Base-by-base conservation (phyloP, 2,113 vertebrate genomes). In the Regulus satrapa region DNA sequence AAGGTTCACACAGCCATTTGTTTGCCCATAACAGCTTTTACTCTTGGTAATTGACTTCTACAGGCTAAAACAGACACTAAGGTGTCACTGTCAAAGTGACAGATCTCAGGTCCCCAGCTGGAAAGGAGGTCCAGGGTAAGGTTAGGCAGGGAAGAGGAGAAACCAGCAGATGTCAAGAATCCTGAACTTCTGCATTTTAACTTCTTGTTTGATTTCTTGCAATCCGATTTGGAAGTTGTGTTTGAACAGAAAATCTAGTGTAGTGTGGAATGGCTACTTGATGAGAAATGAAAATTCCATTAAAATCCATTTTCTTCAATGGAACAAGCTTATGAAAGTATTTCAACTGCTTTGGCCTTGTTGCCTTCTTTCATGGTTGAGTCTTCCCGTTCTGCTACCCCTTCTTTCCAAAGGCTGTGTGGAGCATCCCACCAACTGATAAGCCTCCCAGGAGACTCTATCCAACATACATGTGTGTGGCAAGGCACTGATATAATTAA, bases 51-150 rank as follows among this genome's bases (percentile, higher is more conserved):
- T 3, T 85, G 87, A 75, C 31, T 75, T 78, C 40, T 87, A 8
- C 26, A 66, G 34, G 26, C 46, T 85, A 77, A 86, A 43, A 10
- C 26, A 79, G 71, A 5, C n/a, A 5, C 43, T 31, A 32, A 64
- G 14, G 41, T 79, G 48, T 82, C 48, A 78, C 45, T 55, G 61
- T 38, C 28, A 76, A 72, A 94, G 45, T 56, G 81, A 56, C 10
- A 88, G 48, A 21, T 16, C 2, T 5, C 0, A 0, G 5, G 26
- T 73, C 6, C 32, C 34, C 8, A 8, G 38, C 8, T 29, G 26
- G 58, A 82, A 90, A 64, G 23, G 55, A 64, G 52, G 18, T 69
- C 32, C 14, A 55, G 32, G n/a, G 26, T 38, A 81, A 85, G 32
- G 24, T 36, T 86, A 89, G 46, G 25, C 48, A 62, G 43, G 32